A percentile compares a stretch with the other conserved stretches of the same genome.
phyloP scores from a whole-genome alignment of 2,888 invertebrate species.

The Drosophila prostipennis region DNA sequence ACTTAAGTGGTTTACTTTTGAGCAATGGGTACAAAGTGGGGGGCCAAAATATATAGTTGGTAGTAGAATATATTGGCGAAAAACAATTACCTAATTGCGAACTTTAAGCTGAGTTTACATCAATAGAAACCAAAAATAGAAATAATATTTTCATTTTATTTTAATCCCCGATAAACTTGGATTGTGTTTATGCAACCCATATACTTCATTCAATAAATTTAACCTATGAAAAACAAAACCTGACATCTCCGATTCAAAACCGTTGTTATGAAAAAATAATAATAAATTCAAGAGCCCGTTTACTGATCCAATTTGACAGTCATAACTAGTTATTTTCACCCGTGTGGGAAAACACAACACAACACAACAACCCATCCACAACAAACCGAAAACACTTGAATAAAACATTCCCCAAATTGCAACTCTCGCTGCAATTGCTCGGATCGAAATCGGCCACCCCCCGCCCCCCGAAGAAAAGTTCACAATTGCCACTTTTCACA shows the following conservation, averaged over 20 bases:
- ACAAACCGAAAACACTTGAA: conserved; percentile 34
- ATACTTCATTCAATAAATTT: not conserved
- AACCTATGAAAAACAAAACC: not conserved
- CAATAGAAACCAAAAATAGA: too few relatives aligned
- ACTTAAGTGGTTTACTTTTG: conserved; percentile 4
- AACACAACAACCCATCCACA: conserved; percentile 19
- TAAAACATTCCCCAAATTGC: conserved; percentile 42
- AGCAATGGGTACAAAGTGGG: conserved; percentile 1
- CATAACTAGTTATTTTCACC: conserved; percentile 16
- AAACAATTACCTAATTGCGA: not conserved
- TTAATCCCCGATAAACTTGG: too few relatives aligned
- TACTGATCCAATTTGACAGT: conserved; percentile 23
- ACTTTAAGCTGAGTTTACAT: too few relatives aligned
- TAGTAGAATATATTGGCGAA: too few relatives aligned
- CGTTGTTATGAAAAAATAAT: conserved; percentile 16
- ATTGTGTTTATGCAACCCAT: too few relatives aligned
- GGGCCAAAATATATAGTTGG: not conserved
- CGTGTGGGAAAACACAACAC: conserved; percentile 24
- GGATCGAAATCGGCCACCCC: conserved; percentile 18
- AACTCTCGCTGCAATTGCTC: conserved; percentile 33
- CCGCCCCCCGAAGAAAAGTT: conserved; percentile 19
- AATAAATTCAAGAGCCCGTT: conserved; percentile 17
- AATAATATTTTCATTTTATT: too few relatives aligned
- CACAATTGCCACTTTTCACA: conserved; percentile 42
- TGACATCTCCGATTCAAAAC: conserved; percentile 6